These are phyloP conservation scores for Callaeas wilsoni DNA, from an alignment of 2,113 vertebrate species.

Conservation along the genomic window DNA sequence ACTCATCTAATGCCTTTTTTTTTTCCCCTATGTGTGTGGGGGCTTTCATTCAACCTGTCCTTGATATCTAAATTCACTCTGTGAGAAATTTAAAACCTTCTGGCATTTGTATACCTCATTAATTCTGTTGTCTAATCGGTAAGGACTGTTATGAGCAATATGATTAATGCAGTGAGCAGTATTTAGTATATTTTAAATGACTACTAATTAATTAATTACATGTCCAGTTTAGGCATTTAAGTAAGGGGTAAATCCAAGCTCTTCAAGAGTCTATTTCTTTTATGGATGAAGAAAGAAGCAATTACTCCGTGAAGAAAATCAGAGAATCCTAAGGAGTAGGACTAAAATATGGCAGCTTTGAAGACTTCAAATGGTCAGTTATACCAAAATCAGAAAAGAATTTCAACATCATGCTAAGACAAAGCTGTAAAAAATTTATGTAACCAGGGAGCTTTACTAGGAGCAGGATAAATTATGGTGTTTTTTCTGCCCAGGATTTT, in stretches of 20 bases:
- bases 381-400: background rate
- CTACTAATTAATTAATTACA: background rate
- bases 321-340: background rate
- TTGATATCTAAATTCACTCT: background rate
- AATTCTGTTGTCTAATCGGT: background rate
- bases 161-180: background rate
- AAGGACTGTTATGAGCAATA: background rate
- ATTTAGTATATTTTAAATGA: background rate
- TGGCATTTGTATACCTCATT: background rate
- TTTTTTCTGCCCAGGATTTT: background rate
- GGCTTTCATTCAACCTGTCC: background rate
- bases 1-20: background rate
- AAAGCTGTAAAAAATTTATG: background rate
- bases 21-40: rapidly evolving
- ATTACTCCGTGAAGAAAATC: background rate
- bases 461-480: background rate
- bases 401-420: background rate
- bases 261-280: background rate
- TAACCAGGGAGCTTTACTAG: background rate
- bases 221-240: background rate
- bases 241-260: background rate
- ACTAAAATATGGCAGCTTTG: background rate
- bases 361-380: background rate
- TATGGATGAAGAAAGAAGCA: background rate
- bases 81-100: background rate